A percentile compares a stretch with the other conserved stretches of the same genome.
phyloP scores from a whole-genome alignment of 2,113 vertebrate genomes.

The Corvus hawaiiensis region DNA sequence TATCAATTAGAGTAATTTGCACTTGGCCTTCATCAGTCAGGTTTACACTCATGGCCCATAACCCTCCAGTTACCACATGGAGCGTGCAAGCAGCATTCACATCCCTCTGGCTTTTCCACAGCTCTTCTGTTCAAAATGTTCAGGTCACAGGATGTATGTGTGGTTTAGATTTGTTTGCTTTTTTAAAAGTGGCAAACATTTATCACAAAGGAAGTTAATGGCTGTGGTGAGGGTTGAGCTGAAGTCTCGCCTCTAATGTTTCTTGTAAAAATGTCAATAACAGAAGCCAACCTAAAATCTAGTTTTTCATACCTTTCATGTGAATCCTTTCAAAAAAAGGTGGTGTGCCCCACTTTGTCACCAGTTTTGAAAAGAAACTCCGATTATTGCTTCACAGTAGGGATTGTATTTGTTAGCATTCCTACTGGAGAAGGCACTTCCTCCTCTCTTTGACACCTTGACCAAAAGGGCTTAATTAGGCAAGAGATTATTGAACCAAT shows the following conservation, averaged over 20 bases:
- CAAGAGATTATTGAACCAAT: not conserved
- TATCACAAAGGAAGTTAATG: not conserved
- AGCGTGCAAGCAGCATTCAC: not conserved
- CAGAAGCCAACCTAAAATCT: not conserved
- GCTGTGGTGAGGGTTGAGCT: not conserved
- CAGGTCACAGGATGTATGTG: not conserved
- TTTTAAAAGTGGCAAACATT: not conserved
- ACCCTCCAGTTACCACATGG: not conserved
- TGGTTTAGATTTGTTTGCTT: not conserved
- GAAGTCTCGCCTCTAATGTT: not conserved
- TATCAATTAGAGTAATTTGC: not conserved
- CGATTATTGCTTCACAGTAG: not conserved
- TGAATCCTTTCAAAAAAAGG: not conserved
- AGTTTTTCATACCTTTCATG: not conserved
- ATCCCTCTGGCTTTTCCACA: not conserved
- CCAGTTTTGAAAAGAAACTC: not conserved
- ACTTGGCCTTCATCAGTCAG: not conserved
- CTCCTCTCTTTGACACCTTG: not conserved
- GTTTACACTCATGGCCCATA: accelerated
- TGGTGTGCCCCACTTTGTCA: not conserved
- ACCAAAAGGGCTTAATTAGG: not conserved
- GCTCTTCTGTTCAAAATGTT: not conserved
- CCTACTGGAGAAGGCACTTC: not conserved
- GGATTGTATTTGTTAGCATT: not conserved
- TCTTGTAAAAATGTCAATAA: not conserved